phyloP scores from a whole-genome alignment of 2,888 invertebrate genomes.

The Trachelus troglodyta region DNA sequence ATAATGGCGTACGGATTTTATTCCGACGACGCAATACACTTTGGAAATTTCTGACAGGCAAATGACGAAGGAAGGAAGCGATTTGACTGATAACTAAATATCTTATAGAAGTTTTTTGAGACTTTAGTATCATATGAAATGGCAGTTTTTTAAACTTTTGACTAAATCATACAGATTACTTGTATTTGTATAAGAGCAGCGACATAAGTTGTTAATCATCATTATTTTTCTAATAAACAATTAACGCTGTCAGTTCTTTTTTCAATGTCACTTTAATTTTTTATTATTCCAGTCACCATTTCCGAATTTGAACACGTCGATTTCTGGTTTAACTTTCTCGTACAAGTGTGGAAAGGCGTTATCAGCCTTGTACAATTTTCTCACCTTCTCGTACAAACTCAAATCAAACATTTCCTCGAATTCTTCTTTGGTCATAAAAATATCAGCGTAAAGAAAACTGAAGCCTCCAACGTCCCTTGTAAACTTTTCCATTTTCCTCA shows the following conservation, averaged over 20 bases:
- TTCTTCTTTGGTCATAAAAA: conserved; percentile 75
- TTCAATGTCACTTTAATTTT: background rate
- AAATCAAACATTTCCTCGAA: conserved; percentile 79
- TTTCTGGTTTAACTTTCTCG: conserved; percentile 76
- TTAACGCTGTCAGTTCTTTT: background rate
- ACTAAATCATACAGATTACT: background rate
- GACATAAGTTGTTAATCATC: background rate
- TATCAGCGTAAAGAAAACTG: conserved; percentile 78
- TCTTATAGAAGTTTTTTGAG: background rate
- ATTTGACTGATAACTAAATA: background rate
- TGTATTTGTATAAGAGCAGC: background rate
- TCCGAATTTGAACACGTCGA: conserved; percentile 74
- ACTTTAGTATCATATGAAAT: too few species aligned
- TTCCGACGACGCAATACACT: background rate
- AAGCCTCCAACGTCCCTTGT: conserved; percentile 76
- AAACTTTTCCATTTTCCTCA: conserved; percentile 79
- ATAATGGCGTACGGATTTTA: background rate
- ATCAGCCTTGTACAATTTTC: conserved; percentile 71
- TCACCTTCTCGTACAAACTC: conserved; percentile 72
- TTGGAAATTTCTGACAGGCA: background rate
- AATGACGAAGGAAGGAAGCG: background rate
- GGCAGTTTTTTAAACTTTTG: background rate
- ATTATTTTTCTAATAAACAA: background rate
- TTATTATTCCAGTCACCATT: conserved; percentile 25
- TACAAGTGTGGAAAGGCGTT: conserved; percentile 75